Evolutionary conservation across 2,888 invertebrate species (phyloP).

Genomic region (Thalpophila matura): DNA sequence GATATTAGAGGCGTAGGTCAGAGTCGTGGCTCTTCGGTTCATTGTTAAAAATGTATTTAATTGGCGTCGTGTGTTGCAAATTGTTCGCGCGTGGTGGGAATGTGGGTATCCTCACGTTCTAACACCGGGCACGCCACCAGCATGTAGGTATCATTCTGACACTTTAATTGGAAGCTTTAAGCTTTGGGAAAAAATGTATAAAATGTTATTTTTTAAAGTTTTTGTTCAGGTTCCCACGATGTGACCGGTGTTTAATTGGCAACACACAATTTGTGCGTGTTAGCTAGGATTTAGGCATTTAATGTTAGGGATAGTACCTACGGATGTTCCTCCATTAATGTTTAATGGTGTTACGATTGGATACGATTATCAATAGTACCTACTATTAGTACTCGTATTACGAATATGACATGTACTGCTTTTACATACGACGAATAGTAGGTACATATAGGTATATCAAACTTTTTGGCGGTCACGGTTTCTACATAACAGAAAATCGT

Average conservation of each 20-base stretch:
- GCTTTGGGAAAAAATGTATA: conserved; percentile 24
- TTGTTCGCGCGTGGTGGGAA: conserved; percentile 66
- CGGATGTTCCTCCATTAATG: not conserved
- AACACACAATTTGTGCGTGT: not conserved
- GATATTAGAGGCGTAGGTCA: conserved; percentile 43
- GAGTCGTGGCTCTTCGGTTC: conserved; percentile 60
- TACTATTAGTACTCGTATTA: no score
- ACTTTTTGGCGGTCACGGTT: not conserved
- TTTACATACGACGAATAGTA: no score
- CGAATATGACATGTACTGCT: no score
- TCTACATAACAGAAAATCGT: not conserved
- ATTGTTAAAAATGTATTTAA: conserved; percentile 74
- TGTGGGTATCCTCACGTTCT: conserved; percentile 66
- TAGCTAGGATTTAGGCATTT: no score
- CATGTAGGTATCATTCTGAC: conserved; percentile 42
- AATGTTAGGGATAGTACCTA: not conserved
- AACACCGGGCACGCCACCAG: conserved; percentile 42
- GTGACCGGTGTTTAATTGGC: conserved; percentile 8
- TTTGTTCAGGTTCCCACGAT: conserved; percentile 37
- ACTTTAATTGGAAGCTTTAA: conserved; percentile 49
- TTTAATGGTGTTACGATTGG: not conserved
- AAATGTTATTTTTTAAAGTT: conserved; percentile 21
- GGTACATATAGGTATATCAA: no score
- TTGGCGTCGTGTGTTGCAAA: conserved; percentile 76
- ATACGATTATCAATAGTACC: not conserved